These are phyloP conservation scores for Ecliptopera silaceata DNA, from an alignment of 2,888 invertebrate species.

Conservation along the genomic window DNA sequence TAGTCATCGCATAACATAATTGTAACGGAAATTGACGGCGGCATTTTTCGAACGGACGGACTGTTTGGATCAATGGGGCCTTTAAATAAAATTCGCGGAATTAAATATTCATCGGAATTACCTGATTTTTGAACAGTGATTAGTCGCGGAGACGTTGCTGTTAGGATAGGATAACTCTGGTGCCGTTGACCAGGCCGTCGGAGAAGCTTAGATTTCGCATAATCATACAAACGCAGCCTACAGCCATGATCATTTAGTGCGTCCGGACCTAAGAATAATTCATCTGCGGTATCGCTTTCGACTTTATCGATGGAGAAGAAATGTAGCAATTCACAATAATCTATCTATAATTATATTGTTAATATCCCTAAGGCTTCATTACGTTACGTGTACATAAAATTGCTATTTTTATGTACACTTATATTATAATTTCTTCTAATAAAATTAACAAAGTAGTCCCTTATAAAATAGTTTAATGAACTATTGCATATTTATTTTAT, in stretches of 20 bases:
- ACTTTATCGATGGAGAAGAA: slow-evolving; percentile 1
- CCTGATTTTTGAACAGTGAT: slow-evolving; percentile 3
- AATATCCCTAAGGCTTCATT: not conserved
- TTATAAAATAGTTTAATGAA: too few relatives aligned
- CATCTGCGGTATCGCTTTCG: slow-evolving; percentile 1
- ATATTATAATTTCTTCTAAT: too few relatives aligned
- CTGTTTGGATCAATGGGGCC: not conserved
- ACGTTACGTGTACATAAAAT: slow-evolving; percentile 3
- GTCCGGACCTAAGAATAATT: slow-evolving; percentile 7
- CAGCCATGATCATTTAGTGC: not conserved
- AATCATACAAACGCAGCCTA: slow-evolving; percentile 10
- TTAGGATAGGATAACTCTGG: slow-evolving; percentile 5
- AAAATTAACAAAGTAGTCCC: too few relatives aligned
- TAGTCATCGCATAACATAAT: slow-evolving; percentile 16
- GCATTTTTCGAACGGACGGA: slow-evolving; percentile 12
- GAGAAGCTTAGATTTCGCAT: too few relatives aligned
- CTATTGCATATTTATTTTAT: too few relatives aligned
- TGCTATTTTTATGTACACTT: not conserved
- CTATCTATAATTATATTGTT: slow-evolving; percentile 5
- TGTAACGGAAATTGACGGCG: slow-evolving; percentile 17
- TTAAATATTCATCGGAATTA: not conserved
- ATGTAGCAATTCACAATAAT: not conserved
- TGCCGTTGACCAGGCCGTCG: too few relatives aligned
- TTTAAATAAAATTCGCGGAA: slow-evolving; percentile 9
- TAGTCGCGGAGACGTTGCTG: slow-evolving; percentile 1